These are phyloP conservation scores for Crotalus helleri DNA, from an alignment of 2,113 vertebrate genomes.

Conservation along the genomic window DNA sequence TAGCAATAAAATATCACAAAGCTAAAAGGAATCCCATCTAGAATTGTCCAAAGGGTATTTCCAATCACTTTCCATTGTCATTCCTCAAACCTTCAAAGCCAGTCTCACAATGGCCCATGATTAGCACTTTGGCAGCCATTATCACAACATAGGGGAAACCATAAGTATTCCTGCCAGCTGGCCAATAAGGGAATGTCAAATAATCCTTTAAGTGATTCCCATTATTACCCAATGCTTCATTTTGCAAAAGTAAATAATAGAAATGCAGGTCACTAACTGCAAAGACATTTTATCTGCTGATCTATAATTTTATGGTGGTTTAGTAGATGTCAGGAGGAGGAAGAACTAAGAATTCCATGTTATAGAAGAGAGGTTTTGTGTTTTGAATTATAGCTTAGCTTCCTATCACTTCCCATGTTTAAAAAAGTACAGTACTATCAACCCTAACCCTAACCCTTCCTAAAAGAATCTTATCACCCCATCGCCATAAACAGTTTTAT, in stretches of 20 bases:
- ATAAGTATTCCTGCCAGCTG: not conserved
- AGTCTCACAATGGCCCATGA: not conserved
- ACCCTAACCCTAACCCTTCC: not conserved
- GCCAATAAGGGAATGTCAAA: not conserved
- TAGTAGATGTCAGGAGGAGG: not conserved
- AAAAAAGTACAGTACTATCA: not conserved
- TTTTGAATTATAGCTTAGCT: not conserved
- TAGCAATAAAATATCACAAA: not conserved
- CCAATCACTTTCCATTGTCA: not conserved
- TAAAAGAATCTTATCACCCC: not conserved
- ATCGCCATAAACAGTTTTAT: not conserved
- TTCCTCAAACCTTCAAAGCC: not conserved
- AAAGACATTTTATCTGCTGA: not conserved
- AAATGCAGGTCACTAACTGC: not conserved
- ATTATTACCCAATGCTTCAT: not conserved
- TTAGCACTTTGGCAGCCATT: not conserved
- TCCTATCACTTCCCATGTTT: not conserved
- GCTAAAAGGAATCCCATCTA: not conserved
- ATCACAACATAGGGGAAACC: not conserved
- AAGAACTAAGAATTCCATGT: not conserved
- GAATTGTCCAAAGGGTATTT: not conserved
- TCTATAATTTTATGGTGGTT: not conserved
- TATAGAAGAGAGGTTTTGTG: not conserved
- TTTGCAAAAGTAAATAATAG: not conserved
- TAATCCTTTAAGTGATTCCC: not conserved